Evolutionary conservation across 2,888 invertebrate genomes (phyloP), one percentile per base, ranked within the genome.

Genomic region (Lumbricus terrestris): DNA sequence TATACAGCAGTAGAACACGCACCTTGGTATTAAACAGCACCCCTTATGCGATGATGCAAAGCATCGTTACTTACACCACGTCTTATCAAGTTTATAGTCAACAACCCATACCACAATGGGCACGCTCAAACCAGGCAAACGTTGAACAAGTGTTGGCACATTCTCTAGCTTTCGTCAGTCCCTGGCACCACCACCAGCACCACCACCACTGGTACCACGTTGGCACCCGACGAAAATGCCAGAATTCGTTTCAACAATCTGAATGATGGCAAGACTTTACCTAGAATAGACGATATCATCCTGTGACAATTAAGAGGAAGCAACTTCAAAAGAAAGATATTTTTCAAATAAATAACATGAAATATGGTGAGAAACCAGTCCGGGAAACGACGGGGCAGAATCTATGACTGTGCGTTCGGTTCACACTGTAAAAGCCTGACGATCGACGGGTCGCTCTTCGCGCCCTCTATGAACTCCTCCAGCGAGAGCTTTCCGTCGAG

Each of bases 391-490:
- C n/a, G n/a, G n/a, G 35, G 35, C 23, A 34, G 34, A 35, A 34
- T 37, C 85, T 85, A 85, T 37, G 85, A 85, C 85, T 40, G 88
- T n/a, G 82, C 40, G 40, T 90, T 90, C 11, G 98, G 98, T 96
- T 99, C 98, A 96, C 98, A 99, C 96, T 99, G 99, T 95, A 99
- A 96, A 95, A 99, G 96, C 95, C 99, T 97, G 92, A 99, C 98
- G 95, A 99, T 99, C 93, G 98, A 98, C 89, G 99, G 99, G 96
- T 99, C 99, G 96, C 98, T 98, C 95, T 98, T 99, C 93, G 99
- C 99, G 93, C 99, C 99, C 96, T 99, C 98, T 94, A 99, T 98
- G 95, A 99, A 99, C 95, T 99, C 99, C 93, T 98, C 98, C 93
- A 99, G 96, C 91, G 98, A 98, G 92, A 99, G 96, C 95, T 98